Evolutionary conservation across 2,113 vertebrate species (phyloP), one percentile per base, ranked within the genome.

Genomic region (Chelonoidis abingdonii): DNA sequence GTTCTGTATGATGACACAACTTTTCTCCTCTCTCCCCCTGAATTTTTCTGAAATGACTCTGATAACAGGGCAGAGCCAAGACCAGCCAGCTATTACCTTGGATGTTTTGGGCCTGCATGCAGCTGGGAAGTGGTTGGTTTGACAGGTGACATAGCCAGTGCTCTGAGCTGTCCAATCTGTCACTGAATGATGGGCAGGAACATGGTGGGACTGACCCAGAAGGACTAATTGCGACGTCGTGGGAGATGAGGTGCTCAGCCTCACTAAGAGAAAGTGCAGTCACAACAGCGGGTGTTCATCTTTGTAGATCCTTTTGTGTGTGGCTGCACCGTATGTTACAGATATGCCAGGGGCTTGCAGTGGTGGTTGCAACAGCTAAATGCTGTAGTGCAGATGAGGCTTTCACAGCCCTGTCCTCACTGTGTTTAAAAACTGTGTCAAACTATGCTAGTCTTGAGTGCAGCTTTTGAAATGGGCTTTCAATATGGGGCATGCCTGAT

Each of bases 301-400:
- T 84, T 41, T 62, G 35, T 2, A 5, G 41, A 69, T 17, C 54
- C 16, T 83, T 92, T 41, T 19, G 1, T 57, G 1, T 29, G 53
- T 13, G 3, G 54, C 5, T 86, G 8, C 62, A 49, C 9, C 1
- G 21, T 27, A 41, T 75, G 22, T 41, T 41, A 78, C 41, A 78
- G 10, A 41, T 47, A 11, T 47, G 5, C 62, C 9, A 57, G 3
- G 10, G 79, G 12, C 35, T 84, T 6, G 1, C 44, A 86, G 38
- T 75, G 88, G 29, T 44, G 89, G 6, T 5, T 50, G 35, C 35
- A 19, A 8, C 29, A 50, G 7, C 38, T 91, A 92, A 41, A 88
- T 41, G 76, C 12, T 0, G 0, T 17, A 82, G 5, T 29, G 38
- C 9, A 80, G 72, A 95, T n/a, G 82, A 91, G 5, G 12, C 27